Base-by-base conservation (phyloP, 1,140 invertebrate genomes). In the Riptortus pedestris region DNA sequence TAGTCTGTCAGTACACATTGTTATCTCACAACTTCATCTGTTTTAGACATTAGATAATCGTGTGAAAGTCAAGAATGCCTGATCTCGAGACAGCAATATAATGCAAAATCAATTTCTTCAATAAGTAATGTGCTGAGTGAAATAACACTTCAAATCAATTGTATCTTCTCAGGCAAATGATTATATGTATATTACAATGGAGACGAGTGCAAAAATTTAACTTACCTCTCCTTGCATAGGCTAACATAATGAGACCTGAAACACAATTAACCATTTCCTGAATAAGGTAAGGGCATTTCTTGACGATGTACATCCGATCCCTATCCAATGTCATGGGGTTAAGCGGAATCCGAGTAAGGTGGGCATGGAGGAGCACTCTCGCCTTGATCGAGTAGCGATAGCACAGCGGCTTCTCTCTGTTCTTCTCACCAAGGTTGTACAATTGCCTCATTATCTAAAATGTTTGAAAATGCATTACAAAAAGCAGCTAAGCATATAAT, bases 231-330 rank as follows among this genome's bases (percentile, higher is more conserved):
- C 91, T 83, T 66, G 91, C 86, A 76, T 96, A 91, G 22, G 91
- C 91, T 67, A 98, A 78, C 70, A 93, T 83, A 57, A 96, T 92
- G 26, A 99, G 78, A 75, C 97, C 93, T 73, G 95, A 89, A 3
- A 93, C 87, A 74, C 93, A 93, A 70, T 89, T 91, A 52, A 98
- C 88, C 91, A 98, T 96, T 78, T 99, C 96, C 72, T 97, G 90
- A 67, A 99, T 85, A n/a, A 99, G 79, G 75, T 92, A 91, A 2
- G 96, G 93, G 75, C 90, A 91, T 74, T 97, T 94, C 70, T 86
- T 90, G 43, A 97, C 82, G 66, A 98, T 85, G 70, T 93, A 94
- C 70, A 88, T 83, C 51, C 89, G 79, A 76, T 93, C 90, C 69
- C 83, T 81, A 67, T 96, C 91, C 26, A 99, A 76, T 0, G 89